A percentile compares a stretch with the other conserved stretches of the same genome.
phyloP scores from a whole-genome alignment of 2,888 invertebrate genomes.

The Drosophila recens region DNA sequence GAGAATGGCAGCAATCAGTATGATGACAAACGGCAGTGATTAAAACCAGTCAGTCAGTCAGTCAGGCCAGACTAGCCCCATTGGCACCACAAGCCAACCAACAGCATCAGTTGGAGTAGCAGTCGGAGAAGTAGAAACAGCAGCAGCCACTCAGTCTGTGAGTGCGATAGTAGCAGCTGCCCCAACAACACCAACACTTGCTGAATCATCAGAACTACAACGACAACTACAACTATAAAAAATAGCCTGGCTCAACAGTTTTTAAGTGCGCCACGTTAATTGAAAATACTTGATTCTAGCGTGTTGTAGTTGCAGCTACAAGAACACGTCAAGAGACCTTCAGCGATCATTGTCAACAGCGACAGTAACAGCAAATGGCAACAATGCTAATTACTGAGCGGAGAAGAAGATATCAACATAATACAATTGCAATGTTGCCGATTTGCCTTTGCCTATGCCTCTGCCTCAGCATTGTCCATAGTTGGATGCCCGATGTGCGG shows the following conservation, averaged over 20 bases:
- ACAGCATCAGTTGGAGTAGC: background rate
- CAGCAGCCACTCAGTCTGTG: conserved; percentile 45
- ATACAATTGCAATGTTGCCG: conserved; percentile 20
- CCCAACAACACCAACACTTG: conserved; percentile 33
- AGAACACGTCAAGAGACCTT: conserved; percentile 66
- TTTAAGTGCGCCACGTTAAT: conserved; percentile 62
- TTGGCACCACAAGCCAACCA: conserved; percentile 53
- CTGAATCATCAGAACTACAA: conserved; percentile 60
- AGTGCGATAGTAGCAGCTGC: conserved; percentile 40
- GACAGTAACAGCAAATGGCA: conserved; percentile 28
- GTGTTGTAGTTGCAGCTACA: conserved; percentile 26
- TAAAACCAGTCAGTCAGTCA: conserved; percentile 72
- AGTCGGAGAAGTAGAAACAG: background rate
- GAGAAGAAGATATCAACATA: conserved; percentile 39
- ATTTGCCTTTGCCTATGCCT: conserved; percentile 19
- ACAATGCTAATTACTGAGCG: conserved; percentile 58
- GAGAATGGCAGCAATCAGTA: conserved; percentile 75
- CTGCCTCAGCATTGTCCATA: conserved; percentile 33
- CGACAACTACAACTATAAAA: background rate
- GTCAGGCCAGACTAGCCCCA: conserved; percentile 68
- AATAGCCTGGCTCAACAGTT: conserved; percentile 46
- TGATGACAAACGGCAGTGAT: conserved; percentile 77
- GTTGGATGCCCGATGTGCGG: conserved; percentile 84
- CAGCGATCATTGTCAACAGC: conserved; percentile 53
- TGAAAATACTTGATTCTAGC: conserved; percentile 59